These are phyloP conservation scores for Nudaria mundana DNA, from an alignment of 2,888 invertebrate genomes.

Conservation along the genomic window DNA sequence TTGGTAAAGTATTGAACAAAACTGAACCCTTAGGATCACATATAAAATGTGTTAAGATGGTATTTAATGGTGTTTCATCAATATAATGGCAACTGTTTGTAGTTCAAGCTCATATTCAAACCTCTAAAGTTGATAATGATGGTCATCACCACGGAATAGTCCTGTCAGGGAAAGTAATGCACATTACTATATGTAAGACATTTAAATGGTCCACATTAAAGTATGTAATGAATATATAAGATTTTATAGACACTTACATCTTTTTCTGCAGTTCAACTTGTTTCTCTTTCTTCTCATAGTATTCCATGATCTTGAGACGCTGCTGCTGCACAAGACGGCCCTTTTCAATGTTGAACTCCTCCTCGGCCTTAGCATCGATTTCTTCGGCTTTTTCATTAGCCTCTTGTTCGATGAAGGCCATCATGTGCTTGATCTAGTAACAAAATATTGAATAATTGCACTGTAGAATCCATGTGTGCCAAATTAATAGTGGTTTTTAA, in stretches of 20 bases:
- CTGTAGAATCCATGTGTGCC: constrained; percentile 16
- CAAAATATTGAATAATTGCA: constrained; percentile 29
- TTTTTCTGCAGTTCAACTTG: constrained; percentile 99
- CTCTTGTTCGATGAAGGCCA: constrained; percentile 99
- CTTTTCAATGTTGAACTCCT: constrained; percentile 99
- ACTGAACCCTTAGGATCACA: too few relatives aligned
- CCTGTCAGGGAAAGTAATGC: too few relatives aligned
- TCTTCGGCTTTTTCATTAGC: constrained; percentile 99
- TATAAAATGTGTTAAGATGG: too few relatives aligned
- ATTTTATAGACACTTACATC: constrained; percentile 85
- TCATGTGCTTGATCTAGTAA: constrained; percentile 99
- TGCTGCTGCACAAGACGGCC: constrained; percentile 99
- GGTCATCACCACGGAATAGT: too few relatives aligned
- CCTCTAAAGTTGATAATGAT: too few relatives aligned
- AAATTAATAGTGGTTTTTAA: not conserved
- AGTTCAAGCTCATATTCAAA: too few relatives aligned
- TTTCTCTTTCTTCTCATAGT: constrained; percentile 99
- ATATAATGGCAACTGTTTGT: too few relatives aligned
- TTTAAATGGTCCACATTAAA: too few relatives aligned
- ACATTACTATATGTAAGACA: too few relatives aligned
- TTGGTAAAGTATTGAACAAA: too few relatives aligned
- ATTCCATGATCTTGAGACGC: constrained; percentile 99
- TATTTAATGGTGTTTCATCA: too few relatives aligned
- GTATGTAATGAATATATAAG: not conserved
- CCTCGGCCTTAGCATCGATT: constrained; percentile 99